These are phyloP conservation scores for Beaufortia kweichowensis DNA, from an alignment of 2,113 vertebrate genomes.

Conservation along the genomic window DNA sequence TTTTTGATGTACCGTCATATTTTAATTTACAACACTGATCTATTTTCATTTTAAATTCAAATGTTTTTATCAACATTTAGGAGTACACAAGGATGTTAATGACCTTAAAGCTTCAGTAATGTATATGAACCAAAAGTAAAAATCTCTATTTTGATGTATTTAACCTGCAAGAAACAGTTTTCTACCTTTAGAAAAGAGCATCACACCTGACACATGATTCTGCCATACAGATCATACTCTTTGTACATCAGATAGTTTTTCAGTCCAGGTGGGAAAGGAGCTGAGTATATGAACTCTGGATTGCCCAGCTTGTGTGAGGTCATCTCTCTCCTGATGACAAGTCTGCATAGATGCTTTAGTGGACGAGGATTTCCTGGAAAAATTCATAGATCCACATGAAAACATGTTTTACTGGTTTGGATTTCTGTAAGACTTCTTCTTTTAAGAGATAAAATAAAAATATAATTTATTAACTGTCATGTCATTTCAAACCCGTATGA, in stretches of 20 bases:
- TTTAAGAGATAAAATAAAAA: neutral
- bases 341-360: constrained; percentile 81
- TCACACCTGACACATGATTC: constrained; percentile 61
- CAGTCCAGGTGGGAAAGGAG: constrained; percentile 75
- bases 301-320: constrained; percentile 70
- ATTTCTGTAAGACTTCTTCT: neutral
- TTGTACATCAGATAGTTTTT: constrained; percentile 81
- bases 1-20: too few species aligned
- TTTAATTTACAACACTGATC: too few species aligned
- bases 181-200: neutral
- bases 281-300: constrained; percentile 63
- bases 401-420: neutral
- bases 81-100: too few species aligned
- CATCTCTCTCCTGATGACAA: constrained; percentile 80
- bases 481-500: too few species aligned
- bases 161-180: neutral
- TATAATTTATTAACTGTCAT: too few species aligned
- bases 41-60: too few species aligned
- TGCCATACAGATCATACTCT: constrained; percentile 81
- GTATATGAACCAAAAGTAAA: too few species aligned
- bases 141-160: too few species aligned
- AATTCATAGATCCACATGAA: constrained; percentile 13
- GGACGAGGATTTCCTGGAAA: constrained; percentile 80
- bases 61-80: too few species aligned
- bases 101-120: too few species aligned